Percentiles rank a stretch among this genome's conserved stretches.
Conservation (phyloP, 2,797 vertebrate species). For the Echeneis naucrates region DNA sequence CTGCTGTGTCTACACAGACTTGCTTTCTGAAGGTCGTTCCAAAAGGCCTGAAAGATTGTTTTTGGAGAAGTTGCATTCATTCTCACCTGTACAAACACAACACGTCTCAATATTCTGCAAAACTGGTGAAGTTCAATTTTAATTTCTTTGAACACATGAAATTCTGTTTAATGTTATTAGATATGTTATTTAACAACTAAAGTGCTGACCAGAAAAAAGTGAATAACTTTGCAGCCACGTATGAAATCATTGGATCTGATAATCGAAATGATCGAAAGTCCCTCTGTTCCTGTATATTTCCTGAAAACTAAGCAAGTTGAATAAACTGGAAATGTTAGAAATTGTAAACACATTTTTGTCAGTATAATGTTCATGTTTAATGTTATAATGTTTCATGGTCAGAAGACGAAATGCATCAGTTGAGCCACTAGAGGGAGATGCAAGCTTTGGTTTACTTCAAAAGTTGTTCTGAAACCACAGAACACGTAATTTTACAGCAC, state of each 20-base stretch:
- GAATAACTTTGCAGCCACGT: background rate
- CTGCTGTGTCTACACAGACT: too few species aligned
- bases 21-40: background rate
- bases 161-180: background rate
- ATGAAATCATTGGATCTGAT: background rate
- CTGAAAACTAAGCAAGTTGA: constrained; percentile 1
- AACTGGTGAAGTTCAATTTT: background rate
- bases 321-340: background rate
- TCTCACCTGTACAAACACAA: background rate
- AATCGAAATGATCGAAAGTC: constrained; percentile 18
- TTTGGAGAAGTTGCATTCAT: background rate
- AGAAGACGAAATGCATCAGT: constrained; percentile 7
- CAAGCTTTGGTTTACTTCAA: constrained; percentile 21
- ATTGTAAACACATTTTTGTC: background rate
- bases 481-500: constrained; percentile 25
- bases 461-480: constrained; percentile 10
- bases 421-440: constrained; percentile 67
- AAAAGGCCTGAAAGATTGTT: background rate
- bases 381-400: too few species aligned
- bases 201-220: background rate
- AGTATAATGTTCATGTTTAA: background rate
- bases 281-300: background rate
- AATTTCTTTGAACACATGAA: background rate
- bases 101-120: background rate
- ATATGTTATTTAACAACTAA: background rate